A percentile compares a stretch with the other conserved stretches of the same genome.
Evolutionary conservation across 2,113 vertebrate species (phyloP).

Genomic region (Labrus mixtus): DNA sequence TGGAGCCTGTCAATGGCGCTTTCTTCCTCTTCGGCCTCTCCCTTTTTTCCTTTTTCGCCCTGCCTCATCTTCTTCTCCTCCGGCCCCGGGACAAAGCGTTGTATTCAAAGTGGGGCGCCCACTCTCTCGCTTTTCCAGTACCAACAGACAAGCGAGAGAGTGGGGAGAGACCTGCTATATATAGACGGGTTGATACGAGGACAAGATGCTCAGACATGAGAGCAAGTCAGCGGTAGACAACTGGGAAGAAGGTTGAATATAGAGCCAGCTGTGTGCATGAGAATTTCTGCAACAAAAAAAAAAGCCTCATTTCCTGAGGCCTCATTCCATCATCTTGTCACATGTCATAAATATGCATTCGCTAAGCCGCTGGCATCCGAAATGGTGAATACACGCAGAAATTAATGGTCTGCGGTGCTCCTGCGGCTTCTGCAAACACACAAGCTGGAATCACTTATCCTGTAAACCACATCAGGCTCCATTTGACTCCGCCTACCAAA

Average conservation of each 20-base stretch:
- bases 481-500: neutral
- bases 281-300: constrained; percentile 4
- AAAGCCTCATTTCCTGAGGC: constrained; percentile 39
- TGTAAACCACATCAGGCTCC: constrained; percentile 28
- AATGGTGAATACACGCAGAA: constrained; percentile 36
- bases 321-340: constrained; percentile 67
- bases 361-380: constrained; percentile 45
- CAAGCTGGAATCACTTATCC: constrained; percentile 26
- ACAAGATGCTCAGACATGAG: constrained; percentile 12
- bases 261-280: constrained; percentile 9
- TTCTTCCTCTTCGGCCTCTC: constrained; percentile 63
- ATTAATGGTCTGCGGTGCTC: constrained; percentile 38
- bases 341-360: constrained; percentile 67
- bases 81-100: constrained; percentile 67
- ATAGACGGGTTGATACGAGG: constrained; percentile 75
- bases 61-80: constrained; percentile 33
- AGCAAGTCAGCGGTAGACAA: constrained; percentile 13
- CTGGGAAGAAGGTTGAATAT: neutral
- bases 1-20: constrained; percentile 75
- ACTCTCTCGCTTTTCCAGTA: constrained; percentile 69
- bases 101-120: constrained; percentile 65
- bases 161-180: constrained; percentile 67
- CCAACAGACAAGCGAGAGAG: constrained; percentile 41
- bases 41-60: constrained; percentile 38
- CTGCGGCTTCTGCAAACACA: constrained; percentile 30